A percentile compares a stretch with the other conserved stretches of the same genome.
These are phyloP conservation scores for Agrotis segetum DNA, from an alignment of 2,888 invertebrate genomes.

Conservation along the genomic window DNA sequence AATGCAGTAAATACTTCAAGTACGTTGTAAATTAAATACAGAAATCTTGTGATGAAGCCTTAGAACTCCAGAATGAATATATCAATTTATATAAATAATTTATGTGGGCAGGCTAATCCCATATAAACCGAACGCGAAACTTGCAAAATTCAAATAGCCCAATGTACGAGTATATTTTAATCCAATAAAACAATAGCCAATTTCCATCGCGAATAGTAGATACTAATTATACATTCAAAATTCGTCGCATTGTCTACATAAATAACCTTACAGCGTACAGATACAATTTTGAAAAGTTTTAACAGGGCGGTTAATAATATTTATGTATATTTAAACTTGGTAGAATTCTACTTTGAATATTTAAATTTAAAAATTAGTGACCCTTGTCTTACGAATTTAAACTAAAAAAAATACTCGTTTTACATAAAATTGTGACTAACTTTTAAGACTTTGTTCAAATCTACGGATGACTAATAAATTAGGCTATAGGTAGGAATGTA, in stretches of 20 bases:
- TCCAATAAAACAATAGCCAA: conserved; percentile 8
- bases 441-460: not conserved
- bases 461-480: not conserved
- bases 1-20: too few species aligned
- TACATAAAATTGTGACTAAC: not conserved
- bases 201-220: conserved; percentile 8
- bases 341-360: conserved; percentile 18
- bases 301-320: conserved; percentile 7
- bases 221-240: conserved; percentile 13
- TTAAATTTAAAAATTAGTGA: conserved; percentile 29
- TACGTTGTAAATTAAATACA: too few species aligned
- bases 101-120: not conserved
- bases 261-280: conserved; percentile 4
- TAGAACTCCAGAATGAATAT: too few species aligned
- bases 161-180: conserved; percentile 8
- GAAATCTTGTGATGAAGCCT: too few species aligned
- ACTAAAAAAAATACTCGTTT: not conserved
- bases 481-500: too few species aligned
- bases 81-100: not conserved
- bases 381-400: not conserved
- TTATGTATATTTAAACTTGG: conserved; percentile 13
- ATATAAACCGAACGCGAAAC: not conserved
- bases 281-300: conserved; percentile 21
- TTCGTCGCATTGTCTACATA: not conserved
- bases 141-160: not conserved